phyloP scores from a whole-genome alignment of 2,797 vertebrate species.

The Microctenopoma stevenorrisi region DNA sequence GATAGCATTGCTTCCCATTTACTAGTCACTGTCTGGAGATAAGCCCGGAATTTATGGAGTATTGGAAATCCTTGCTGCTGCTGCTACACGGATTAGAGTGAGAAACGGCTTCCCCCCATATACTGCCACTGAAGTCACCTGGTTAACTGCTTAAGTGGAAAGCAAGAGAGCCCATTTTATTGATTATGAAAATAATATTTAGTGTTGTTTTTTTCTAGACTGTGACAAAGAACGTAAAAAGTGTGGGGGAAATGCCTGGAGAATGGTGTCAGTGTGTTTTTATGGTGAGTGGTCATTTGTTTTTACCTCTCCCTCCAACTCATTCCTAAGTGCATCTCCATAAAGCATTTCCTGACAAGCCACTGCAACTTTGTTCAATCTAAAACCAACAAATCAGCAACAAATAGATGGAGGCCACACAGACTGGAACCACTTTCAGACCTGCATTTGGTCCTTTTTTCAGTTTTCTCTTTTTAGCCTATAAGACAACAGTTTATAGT shows the following conservation, averaged over 20 bases:
- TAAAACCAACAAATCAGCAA: conserved; percentile 46
- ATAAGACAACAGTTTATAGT: too few relatives aligned
- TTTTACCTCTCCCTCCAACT: conserved; percentile 37
- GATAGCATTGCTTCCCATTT: conserved; percentile 83
- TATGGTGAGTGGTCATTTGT: conserved; percentile 30
- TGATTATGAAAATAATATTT: conserved; percentile 61
- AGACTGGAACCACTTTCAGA: too few relatives aligned
- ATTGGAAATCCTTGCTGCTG: conserved; percentile 75
- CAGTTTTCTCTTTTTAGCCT: too few relatives aligned
- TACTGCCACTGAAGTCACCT: conserved; percentile 45
- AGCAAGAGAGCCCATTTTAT: conserved; percentile 47
- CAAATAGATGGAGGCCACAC: conserved; percentile 31
- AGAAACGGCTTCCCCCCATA: conserved; percentile 49
- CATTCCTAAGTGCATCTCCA: conserved; percentile 35
- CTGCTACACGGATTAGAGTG: conserved; percentile 77
- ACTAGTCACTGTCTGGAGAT: conserved; percentile 84
- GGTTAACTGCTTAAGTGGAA: conserved; percentile 62
- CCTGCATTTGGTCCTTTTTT: too few relatives aligned
- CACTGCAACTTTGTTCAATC: conserved; percentile 34
- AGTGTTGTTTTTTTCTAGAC: conserved; percentile 1
- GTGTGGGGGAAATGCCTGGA: conserved; percentile 5
- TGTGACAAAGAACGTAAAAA: conserved; percentile 36
- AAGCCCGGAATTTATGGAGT: conserved; percentile 82
- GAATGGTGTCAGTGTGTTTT: conserved; percentile 6
- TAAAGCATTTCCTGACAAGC: conserved; percentile 43